Evolutionary conservation across 2,888 invertebrate species (phyloP), one percentile per base, ranked within the genome.

Genomic region (Bibio marci): DNA sequence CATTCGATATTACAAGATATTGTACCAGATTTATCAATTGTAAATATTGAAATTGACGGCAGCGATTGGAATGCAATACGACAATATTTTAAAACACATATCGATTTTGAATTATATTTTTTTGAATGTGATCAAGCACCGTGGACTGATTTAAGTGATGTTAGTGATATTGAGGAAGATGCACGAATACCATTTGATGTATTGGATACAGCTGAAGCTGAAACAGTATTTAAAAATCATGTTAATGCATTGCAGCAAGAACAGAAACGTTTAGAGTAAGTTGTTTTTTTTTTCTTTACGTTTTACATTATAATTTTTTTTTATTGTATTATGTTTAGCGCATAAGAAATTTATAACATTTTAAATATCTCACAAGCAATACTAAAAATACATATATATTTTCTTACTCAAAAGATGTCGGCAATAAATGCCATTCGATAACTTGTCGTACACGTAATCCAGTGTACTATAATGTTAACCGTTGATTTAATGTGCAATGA

Each of bases 61-160:
- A 87, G 87, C 54, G 86, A 90, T 56, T 95, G 95, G 95, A 70
- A 78, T 39, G 73, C 78, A 49, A 82, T 91, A 41, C 77, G 86
- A 47, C 79, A 81, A 44, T 82, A 83, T 60, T 70, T 97, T 48
- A 79, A 83, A 47, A 72, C 78, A 39, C 94, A 95, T 62, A 81
- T 87, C n/a, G 86, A 92, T 59, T 95, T 91, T 65, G 78, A 81
- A 41, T 79, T 82, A 52, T 88, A 87, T 68, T 97, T 94, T 67
- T 83, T 87, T 51, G 82, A 85, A 54, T 76, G 79, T 51, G 76
- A 78, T 11, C 79, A 80, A 50, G 76, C 70, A 50, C 75, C 79
- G 36, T 87, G 80, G 83, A 77, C 76, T 45, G 80, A 78, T 58
- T 64, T 75, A 46, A 66, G 73, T 35, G 74, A 78, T 46, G 71